Evolutionary conservation across 2,888 invertebrate species (phyloP).

Genomic region (Parnassius glacialis): DNA sequence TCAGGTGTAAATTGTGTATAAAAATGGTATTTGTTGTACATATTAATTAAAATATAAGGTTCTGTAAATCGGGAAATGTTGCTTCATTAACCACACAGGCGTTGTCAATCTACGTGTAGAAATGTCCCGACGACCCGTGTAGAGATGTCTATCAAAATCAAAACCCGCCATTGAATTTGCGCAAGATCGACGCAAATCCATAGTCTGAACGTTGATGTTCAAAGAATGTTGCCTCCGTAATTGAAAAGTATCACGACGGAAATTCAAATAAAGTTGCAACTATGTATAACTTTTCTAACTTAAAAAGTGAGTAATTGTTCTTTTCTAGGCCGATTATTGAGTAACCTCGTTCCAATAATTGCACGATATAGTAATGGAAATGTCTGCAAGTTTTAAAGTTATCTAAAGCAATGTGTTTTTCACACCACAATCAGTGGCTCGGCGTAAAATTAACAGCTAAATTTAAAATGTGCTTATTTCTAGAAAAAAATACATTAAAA

Average conservation of each 20-base stretch:
- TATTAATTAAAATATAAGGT: neutral
- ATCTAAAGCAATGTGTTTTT: too few species aligned
- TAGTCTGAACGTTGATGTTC: neutral
- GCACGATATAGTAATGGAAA: neutral
- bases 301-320: neutral
- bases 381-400: too few species aligned
- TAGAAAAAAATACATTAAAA: too few species aligned
- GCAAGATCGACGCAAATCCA: slow-evolving; percentile 33
- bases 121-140: slow-evolving; percentile 46
- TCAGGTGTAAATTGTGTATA: too few species aligned
- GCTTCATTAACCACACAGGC: slow-evolving; percentile 60
- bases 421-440: too few species aligned
- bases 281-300: slow-evolving; percentile 34
- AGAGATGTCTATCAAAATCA: slow-evolving; percentile 53
- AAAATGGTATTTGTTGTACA: too few species aligned
- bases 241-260: neutral
- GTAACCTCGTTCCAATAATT: slow-evolving; percentile 14
- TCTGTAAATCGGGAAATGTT: slow-evolving; percentile 25
- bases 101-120: slow-evolving; percentile 62
- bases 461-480: too few species aligned
- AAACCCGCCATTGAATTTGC: neutral
- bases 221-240: neutral
- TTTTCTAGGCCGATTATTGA: slow-evolving; percentile 1
- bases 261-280: slow-evolving; percentile 41
- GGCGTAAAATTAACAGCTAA: too few species aligned